Conservation (phyloP, 2,113 vertebrate species). For the Arenaria interpres region DNA sequence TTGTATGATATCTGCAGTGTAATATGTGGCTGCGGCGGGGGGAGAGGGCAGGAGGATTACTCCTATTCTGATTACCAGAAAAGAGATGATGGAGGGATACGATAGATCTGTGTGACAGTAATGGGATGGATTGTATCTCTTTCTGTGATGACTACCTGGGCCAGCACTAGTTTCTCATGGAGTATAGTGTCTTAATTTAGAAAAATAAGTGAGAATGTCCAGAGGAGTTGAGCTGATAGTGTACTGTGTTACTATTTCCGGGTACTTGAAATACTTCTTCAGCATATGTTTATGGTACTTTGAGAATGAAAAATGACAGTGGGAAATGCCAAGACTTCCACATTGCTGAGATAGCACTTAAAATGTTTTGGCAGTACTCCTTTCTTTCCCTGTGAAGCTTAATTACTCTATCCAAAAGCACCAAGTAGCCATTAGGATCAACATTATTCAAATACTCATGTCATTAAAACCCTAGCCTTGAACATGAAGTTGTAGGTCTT, state of each 20-base stretch:
- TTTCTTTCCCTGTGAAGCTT: not conserved
- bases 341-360: not conserved
- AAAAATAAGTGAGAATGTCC: not conserved
- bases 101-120: not conserved
- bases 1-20: not conserved
- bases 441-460: not conserved
- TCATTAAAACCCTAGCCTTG: not conserved
- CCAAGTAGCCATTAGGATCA: not conserved
- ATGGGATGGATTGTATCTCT: not conserved
- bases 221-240: not conserved
- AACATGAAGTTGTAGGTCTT: not conserved
- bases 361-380: not conserved
- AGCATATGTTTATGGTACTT: not conserved
- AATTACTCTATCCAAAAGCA: not conserved
- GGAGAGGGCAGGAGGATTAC: not conserved
- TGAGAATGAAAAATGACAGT: not conserved
- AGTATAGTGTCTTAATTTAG: not conserved
- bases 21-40: rapidly evolving
- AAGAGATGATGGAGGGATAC: not conserved
- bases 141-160: not conserved
- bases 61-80: not conserved
- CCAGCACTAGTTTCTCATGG: not conserved
- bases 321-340: slow-evolving; percentile 19
- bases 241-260: not conserved
- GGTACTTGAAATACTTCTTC: not conserved